These are phyloP conservation scores for Phymanthus crucifer DNA, from an alignment of 92 coral and sea anemone species.

Conservation along the genomic window DNA sequence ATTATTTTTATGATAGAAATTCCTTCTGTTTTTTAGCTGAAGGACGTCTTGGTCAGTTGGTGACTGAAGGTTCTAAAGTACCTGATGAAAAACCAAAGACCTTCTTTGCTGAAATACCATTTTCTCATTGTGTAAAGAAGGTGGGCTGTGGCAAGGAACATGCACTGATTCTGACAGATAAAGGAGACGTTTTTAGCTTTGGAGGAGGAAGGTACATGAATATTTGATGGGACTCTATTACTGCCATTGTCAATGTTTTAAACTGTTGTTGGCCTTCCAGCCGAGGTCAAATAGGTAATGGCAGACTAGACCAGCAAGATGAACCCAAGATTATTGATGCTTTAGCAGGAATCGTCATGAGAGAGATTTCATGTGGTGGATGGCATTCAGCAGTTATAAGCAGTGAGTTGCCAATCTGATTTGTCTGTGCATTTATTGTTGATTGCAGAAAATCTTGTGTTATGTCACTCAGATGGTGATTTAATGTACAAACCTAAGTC, in stretches of 20 bases:
- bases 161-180: constrained; percentile 60
- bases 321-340: constrained; percentile 75
- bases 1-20: neutral
- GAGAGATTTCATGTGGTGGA: constrained; percentile 76
- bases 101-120: constrained; percentile 30
- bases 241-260: neutral
- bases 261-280: constrained; percentile 28
- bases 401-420: constrained; percentile 40
- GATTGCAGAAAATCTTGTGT: neutral
- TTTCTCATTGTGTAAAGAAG: constrained; percentile 45
- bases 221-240: neutral
- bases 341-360: constrained; percentile 76
- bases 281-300: constrained; percentile 94
- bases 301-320: constrained; percentile 54
- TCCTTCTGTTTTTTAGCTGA: constrained; percentile 7
- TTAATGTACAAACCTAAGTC: too few relatives aligned
- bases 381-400: constrained; percentile 98
- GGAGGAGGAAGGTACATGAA: constrained; percentile 82
- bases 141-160: constrained; percentile 96
- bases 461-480: too few relatives aligned
- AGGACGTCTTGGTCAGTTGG: constrained; percentile 27
- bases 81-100: neutral
- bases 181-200: constrained; percentile 76
- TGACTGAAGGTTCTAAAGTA: neutral
- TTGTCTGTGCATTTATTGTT: neutral